phyloP scores from a whole-genome alignment of 2,888 invertebrate species.

The Drosophila kanekoi region DNA sequence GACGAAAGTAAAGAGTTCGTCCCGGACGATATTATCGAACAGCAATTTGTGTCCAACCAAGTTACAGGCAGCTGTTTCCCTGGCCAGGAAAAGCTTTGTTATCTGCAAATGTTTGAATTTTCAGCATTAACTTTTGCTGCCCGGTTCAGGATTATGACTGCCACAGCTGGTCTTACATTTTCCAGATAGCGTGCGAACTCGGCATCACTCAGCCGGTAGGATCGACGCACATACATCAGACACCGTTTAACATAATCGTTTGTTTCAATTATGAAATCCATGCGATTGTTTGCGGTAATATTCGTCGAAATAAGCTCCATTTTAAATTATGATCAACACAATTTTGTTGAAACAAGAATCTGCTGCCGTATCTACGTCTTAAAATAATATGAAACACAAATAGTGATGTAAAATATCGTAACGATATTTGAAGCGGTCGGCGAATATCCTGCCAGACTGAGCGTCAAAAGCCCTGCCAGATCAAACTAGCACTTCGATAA shows the following conservation, averaged over 20 bases:
- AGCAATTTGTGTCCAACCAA: neutral
- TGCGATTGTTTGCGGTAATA: neutral
- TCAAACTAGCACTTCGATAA: neutral
- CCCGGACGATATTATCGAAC: neutral
- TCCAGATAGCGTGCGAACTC: neutral
- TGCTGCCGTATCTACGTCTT: neutral
- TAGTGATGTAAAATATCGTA: neutral
- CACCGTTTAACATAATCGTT: neutral
- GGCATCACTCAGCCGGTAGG: neutral
- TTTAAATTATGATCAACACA: neutral
- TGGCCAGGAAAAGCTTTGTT: neutral
- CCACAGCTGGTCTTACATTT: neutral
- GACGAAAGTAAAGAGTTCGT: neutral
- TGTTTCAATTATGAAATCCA: neutral
- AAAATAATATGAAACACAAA: neutral
- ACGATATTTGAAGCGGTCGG: neutral
- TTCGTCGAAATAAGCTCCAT: neutral
- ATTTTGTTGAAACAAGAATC: neutral
- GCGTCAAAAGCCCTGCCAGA: neutral
- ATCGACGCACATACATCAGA: neutral
- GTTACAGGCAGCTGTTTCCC: neutral
- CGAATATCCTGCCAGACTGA: neutral
- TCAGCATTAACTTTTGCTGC: neutral
- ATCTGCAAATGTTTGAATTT: neutral
- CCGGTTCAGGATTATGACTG: too few species aligned